A percentile compares a stretch with the other conserved stretches of the same genome.
Evolutionary conservation across 2,888 invertebrate species (phyloP).

Genomic region (Eucriotettix oculatus): DNA sequence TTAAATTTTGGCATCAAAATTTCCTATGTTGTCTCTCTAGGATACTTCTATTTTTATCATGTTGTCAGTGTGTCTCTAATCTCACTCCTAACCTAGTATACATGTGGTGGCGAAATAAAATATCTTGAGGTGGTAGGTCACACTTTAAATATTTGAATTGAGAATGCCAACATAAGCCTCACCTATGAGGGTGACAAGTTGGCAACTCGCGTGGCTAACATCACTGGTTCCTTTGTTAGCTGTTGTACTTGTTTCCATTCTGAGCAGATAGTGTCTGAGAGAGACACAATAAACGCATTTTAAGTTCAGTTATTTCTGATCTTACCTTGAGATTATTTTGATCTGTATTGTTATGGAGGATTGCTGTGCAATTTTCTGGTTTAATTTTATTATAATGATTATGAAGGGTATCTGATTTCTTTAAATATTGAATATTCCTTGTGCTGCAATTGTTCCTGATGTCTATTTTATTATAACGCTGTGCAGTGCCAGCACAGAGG

Average conservation of each 20-base stretch:
- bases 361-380: no score
- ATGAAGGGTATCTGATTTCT: no score
- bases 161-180: constrained; percentile 5
- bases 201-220: constrained; percentile 7
- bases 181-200: constrained; percentile 13
- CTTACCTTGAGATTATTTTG: no score
- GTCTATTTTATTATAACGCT: no score
- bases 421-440: no score
- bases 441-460: no score
- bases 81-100: constrained; percentile 35
- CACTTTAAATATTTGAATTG: background rate
- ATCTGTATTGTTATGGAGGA: no score
- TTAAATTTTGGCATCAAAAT: background rate
- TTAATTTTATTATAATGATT: no score
- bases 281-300: no score
- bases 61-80: constrained; percentile 10
- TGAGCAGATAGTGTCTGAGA: background rate
- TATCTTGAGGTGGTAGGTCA: constrained; percentile 34
- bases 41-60: constrained; percentile 1
- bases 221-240: constrained; percentile 7
- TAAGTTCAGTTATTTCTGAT: no score
- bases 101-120: constrained; percentile 47
- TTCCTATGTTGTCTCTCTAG: background rate
- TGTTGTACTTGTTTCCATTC: background rate
- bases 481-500: no score